Conservation (phyloP, 2,797 vertebrate species). For the Pseudochaenichthys georgianus region DNA sequence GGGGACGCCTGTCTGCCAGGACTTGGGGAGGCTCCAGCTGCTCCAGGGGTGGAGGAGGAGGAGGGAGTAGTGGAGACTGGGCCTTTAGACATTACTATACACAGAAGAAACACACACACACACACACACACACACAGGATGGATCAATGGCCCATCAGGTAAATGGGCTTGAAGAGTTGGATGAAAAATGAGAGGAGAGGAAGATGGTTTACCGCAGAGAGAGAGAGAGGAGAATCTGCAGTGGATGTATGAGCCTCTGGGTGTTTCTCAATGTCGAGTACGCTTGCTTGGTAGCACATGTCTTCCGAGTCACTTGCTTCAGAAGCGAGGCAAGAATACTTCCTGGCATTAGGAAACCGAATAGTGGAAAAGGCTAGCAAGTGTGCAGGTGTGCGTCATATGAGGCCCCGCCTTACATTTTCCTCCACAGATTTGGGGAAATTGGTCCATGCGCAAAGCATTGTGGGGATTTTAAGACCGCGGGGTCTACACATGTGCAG, state of each 20-base stretch:
- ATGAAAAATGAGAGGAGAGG: slow-evolving; percentile 45
- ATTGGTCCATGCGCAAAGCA: too few species aligned
- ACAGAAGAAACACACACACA: slow-evolving; percentile 47
- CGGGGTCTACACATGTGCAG: too few species aligned
- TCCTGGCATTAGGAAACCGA: too few species aligned
- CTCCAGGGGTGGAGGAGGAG: slow-evolving; percentile 60
- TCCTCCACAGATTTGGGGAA: too few species aligned
- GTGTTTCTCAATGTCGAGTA: too few species aligned
- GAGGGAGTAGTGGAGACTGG: slow-evolving; percentile 78
- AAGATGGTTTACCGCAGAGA: slow-evolving; percentile 15
- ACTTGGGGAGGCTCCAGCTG: slow-evolving; percentile 71
- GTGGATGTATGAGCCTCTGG: background rate
- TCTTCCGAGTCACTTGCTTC: too few species aligned
- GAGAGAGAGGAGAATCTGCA: slow-evolving; percentile 10
- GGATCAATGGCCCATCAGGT: slow-evolving; percentile 55
- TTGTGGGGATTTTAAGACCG: too few species aligned
- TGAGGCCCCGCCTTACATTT: too few species aligned
- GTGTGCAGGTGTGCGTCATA: too few species aligned
- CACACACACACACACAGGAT: slow-evolving; percentile 42
- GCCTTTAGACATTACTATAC: slow-evolving; percentile 87
- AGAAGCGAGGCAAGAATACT: too few species aligned
- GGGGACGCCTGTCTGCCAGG: slow-evolving; percentile 68
- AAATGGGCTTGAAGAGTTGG: slow-evolving; percentile 24
- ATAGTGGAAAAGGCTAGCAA: too few species aligned
- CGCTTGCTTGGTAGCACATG: too few species aligned